These are phyloP conservation scores for Phengaris arion DNA, from an alignment of 2,888 invertebrate species.

Conservation along the genomic window DNA sequence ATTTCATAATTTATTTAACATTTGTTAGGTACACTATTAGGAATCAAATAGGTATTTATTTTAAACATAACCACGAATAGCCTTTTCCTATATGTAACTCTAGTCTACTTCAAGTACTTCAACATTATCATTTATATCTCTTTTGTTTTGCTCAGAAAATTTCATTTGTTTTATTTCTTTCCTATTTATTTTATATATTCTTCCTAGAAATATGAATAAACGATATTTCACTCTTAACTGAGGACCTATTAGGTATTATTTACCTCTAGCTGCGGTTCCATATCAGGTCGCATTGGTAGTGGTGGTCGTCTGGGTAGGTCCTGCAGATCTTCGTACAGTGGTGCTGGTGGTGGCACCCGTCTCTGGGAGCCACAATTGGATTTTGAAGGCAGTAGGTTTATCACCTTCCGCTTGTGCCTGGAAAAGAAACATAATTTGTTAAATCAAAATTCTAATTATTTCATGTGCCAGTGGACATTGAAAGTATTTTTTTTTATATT, in stretches of 20 bases:
- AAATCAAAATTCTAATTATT: neutral
- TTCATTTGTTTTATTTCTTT: too few relatives aligned
- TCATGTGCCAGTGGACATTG: neutral
- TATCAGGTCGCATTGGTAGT: conserved; percentile 65
- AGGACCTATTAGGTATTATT: conserved; percentile 24
- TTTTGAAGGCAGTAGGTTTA: conserved; percentile 90
- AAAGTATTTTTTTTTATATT: neutral
- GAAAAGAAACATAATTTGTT: conserved; percentile 49
- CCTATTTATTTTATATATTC: neutral
- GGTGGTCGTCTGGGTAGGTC: conserved; percentile 81
- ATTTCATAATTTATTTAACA: too few relatives aligned
- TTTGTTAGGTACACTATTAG: too few relatives aligned
- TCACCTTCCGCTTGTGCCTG: conserved; percentile 93
- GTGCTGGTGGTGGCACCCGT: conserved; percentile 78
- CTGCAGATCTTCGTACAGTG: conserved; percentile 89
- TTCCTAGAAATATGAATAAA: neutral
- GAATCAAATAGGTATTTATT: too few relatives aligned
- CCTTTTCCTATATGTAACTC: too few relatives aligned
- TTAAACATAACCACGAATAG: too few relatives aligned
- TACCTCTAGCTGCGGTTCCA: conserved; percentile 75
- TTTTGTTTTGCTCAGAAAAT: too few relatives aligned
- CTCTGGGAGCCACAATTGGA: conserved; percentile 78
- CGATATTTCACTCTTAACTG: too few relatives aligned
- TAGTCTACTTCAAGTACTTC: too few relatives aligned
- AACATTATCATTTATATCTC: too few relatives aligned